Percentiles rank a stretch among this genome's conserved stretches.
These are phyloP conservation scores for Psittacara wagleri DNA, from an alignment of 2,113 vertebrate species.

Conservation along the genomic window DNA sequence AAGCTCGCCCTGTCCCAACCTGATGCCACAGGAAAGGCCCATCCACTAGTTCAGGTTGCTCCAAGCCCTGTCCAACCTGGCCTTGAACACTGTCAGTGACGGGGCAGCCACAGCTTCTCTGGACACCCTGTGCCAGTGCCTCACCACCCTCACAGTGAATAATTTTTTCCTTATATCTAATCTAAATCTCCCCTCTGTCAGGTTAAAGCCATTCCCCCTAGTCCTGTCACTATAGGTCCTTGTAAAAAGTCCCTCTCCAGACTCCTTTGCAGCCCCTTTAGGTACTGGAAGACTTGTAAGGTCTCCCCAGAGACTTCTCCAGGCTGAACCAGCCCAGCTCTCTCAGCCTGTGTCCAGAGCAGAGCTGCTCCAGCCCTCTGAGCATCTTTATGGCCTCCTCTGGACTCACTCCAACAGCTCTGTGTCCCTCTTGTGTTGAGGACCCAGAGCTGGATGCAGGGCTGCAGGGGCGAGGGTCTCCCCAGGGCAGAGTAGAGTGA, in stretches of 20 bases:
- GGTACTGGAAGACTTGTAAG: not conserved
- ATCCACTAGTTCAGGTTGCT: not conserved
- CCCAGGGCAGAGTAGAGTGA: not conserved
- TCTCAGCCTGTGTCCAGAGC: not conserved
- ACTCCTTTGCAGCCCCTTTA: not conserved
- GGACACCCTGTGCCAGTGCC: not conserved
- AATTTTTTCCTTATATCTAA: not conserved
- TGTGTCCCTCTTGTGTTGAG: not conserved
- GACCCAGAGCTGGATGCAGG: not conserved
- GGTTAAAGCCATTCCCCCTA: not conserved
- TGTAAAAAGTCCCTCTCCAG: not conserved
- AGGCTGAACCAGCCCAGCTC: not conserved
- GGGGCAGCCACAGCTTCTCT: not conserved
- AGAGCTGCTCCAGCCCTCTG: not conserved
- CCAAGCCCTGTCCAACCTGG: not conserved
- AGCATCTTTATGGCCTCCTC: not conserved
- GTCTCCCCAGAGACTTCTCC: not conserved
- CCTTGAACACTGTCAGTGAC: not conserved
- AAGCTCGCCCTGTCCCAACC: not conserved
- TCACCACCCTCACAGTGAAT: not conserved
- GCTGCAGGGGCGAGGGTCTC: not conserved
- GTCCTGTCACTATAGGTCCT: not conserved
- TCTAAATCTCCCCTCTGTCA: not conserved
- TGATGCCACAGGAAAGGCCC: not conserved
- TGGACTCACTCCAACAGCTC: not conserved